Evolutionary conservation across 2,797 vertebrate species (phyloP).

Genomic region (Coilia nasus): DNA sequence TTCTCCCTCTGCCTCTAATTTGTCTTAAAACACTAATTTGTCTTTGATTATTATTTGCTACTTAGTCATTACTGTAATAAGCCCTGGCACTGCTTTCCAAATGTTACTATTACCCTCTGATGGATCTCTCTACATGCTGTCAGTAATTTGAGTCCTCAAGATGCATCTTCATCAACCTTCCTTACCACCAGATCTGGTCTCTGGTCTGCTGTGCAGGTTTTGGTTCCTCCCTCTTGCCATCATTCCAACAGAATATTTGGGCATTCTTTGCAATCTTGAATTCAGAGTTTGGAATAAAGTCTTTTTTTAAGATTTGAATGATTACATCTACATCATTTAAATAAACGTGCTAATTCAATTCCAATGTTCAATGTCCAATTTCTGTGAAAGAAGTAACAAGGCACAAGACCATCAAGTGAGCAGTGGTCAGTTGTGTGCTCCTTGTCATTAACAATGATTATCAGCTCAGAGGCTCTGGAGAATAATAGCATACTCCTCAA

Average conservation of each 20-base stretch:
- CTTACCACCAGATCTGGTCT: not conserved
- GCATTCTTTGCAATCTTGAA: not conserved
- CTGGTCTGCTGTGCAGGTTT: not conserved
- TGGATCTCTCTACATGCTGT: not conserved
- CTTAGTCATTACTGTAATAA: not conserved
- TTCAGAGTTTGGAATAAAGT: not conserved
- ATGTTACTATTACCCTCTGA: not conserved
- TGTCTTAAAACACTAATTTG: too few species aligned
- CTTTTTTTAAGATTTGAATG: not conserved
- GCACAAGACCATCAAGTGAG: not conserved
- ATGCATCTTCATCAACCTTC: not conserved
- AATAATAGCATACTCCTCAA: conserved; percentile 43
- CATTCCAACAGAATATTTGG: not conserved
- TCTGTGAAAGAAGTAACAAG: not conserved
- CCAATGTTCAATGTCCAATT: not conserved
- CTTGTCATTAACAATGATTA: conserved; percentile 60
- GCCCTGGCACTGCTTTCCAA: not conserved
- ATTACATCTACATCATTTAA: not conserved
- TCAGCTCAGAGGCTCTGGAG: not conserved
- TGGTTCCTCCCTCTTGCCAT: not conserved
- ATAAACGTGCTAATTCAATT: not conserved
- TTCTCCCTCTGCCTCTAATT: not conserved
- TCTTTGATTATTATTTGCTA: not conserved
- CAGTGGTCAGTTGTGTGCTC: not conserved
- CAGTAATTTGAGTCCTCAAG: not conserved